Conservation (phyloP, 2,113 vertebrate genomes). For the Burhinus bistriatus region DNA sequence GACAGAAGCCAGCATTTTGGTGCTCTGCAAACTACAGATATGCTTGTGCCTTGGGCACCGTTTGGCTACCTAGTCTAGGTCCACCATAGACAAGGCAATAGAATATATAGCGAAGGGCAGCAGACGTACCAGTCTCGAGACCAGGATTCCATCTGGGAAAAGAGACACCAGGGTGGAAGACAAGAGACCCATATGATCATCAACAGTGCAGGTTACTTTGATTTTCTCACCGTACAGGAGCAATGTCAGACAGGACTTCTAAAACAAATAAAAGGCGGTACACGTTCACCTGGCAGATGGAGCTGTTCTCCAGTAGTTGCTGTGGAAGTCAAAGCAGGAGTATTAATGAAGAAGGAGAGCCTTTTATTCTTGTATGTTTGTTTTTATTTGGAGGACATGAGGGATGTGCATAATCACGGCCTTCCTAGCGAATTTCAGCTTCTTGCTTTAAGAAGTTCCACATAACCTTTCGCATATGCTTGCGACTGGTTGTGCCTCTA, state of each 20-base stretch:
- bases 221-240: not conserved
- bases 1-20: not conserved
- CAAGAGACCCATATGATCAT: not conserved
- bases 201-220: not conserved
- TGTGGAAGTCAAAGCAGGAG: not conserved
- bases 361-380: not conserved
- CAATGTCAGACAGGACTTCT: not conserved
- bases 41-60: fast-evolving
- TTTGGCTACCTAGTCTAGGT: not conserved
- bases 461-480: not conserved
- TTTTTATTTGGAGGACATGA: not conserved
- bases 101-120: not conserved
- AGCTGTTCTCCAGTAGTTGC: not conserved
- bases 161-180: not conserved
- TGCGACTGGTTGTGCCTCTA: not conserved
- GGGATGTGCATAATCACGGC: fast-evolving
- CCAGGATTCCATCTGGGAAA: not conserved
- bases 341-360: not conserved
- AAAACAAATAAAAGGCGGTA: not conserved
- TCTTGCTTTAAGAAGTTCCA: not conserved
- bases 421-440: not conserved
- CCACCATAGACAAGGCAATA: not conserved
- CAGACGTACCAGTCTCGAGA: not conserved
- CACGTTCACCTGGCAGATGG: not conserved
- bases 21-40: not conserved